These are phyloP conservation scores for Bubo scandiacus DNA, from an alignment of 2,113 vertebrate species.

Conservation along the genomic window DNA sequence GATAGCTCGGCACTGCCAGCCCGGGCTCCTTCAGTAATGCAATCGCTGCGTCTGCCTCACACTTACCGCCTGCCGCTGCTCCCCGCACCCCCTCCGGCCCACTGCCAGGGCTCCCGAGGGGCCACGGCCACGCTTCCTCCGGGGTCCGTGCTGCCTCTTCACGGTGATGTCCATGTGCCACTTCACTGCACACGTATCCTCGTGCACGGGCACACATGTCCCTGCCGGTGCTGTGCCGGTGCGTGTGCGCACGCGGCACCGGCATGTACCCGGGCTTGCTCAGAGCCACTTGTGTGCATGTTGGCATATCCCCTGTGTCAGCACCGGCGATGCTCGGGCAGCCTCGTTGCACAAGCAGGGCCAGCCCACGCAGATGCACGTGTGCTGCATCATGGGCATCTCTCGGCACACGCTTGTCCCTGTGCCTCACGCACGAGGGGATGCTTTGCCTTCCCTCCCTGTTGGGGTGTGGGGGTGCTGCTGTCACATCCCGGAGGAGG, in stretches of 20 bases:
- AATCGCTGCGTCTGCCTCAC: constrained; percentile 75
- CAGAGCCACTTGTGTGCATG: accelerated
- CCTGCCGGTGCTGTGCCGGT: not conserved
- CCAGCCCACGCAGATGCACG: not conserved
- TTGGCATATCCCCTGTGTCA: not conserved
- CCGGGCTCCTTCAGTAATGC: constrained; percentile 75
- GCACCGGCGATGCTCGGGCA: not conserved
- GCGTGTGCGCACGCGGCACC: accelerated
- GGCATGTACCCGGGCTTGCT: not conserved
- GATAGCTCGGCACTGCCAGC: constrained; percentile 81
- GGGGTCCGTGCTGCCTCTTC: not conserved
- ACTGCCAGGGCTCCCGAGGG: not conserved
- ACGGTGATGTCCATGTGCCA: accelerated
- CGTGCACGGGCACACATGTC: not conserved
- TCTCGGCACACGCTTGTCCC: accelerated
- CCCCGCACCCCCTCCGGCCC: constrained; percentile 60
- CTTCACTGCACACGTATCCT: not conserved
- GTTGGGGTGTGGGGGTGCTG: not conserved
- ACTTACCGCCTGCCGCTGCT: constrained; percentile 71
- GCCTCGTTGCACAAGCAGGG: not conserved
- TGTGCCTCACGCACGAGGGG: accelerated
- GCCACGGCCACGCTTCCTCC: not conserved
- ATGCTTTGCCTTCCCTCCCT: not conserved
- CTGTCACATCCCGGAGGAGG: not conserved
- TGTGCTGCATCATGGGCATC: not conserved